Evolutionary conservation across 2,113 vertebrate genomes (phyloP).

Genomic region (Cervus canadensis): DNA sequence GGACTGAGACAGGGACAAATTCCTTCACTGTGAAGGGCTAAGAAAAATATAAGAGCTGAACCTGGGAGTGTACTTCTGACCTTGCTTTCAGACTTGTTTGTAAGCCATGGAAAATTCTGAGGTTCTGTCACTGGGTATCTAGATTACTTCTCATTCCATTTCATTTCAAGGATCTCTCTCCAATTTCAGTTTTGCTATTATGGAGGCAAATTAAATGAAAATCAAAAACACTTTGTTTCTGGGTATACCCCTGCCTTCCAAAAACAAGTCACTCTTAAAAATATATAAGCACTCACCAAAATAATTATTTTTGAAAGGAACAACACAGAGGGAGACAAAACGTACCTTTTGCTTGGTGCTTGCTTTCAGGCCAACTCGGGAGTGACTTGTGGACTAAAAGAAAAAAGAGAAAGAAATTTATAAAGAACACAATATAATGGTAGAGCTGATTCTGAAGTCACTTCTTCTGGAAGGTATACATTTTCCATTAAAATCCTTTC

Average conservation of each 20-base stretch:
- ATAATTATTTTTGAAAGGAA: slow-evolving; percentile 13
- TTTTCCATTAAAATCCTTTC: slow-evolving; percentile 25
- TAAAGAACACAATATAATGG: background rate
- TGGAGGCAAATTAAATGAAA: slow-evolving; percentile 19
- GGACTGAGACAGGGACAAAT: background rate
- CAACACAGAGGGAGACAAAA: background rate
- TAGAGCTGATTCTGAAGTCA: background rate
- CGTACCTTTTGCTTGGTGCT: slow-evolving; percentile 70
- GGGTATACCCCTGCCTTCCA: background rate
- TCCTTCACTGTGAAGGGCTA: background rate
- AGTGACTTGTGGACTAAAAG: slow-evolving; percentile 65
- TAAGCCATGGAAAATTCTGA: background rate
- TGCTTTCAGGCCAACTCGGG: slow-evolving; percentile 57
- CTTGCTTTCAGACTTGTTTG: background rate
- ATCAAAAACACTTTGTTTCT: background rate
- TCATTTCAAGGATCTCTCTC: background rate
- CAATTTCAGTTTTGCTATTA: background rate
- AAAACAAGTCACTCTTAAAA: background rate
- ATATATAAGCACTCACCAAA: background rate
- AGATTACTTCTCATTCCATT: background rate
- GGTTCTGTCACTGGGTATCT: background rate
- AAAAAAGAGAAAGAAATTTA: slow-evolving; percentile 54
- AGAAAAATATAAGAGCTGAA: background rate
- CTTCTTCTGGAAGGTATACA: background rate
- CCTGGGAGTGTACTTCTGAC: background rate